Evolutionary conservation across 2,797 vertebrate species (phyloP).

Genomic region (Peromyscus nudipes): DNA sequence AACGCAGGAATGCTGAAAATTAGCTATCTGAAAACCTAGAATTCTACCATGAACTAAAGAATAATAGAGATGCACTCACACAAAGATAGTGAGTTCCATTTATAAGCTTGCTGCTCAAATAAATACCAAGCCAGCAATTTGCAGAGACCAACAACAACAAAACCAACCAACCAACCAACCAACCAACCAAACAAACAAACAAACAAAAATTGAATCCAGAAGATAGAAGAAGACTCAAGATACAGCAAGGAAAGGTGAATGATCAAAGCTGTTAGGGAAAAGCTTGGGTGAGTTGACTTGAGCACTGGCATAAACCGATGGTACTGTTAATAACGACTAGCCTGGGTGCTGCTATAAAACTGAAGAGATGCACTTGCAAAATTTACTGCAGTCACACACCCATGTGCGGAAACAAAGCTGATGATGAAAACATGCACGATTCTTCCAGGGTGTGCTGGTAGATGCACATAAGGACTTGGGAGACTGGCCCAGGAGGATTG

Average conservation of each 20-base stretch:
- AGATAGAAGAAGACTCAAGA: neutral
- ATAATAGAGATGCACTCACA: neutral
- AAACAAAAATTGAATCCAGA: neutral
- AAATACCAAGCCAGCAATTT: neutral
- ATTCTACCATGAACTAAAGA: neutral
- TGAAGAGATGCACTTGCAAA: neutral
- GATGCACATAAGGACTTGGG: neutral
- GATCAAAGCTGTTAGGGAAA: neutral
- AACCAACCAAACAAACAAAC: neutral
- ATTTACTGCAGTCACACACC: neutral
- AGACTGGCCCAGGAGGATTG: no score
- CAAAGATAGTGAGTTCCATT: neutral
- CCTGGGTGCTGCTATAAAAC: neutral
- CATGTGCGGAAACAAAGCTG: neutral
- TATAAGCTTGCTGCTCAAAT: neutral
- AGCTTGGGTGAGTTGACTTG: neutral
- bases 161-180: no score
- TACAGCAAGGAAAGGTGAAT: neutral
- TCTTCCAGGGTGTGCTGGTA: neutral
- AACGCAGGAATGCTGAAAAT: neutral
- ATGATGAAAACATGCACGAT: neutral
- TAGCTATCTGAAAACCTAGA: neutral
- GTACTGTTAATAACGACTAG: neutral
- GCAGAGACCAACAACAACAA: neutral
- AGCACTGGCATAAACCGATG: neutral